Percentiles rank a stretch among this genome's conserved stretches.
These are phyloP conservation scores for Arvicola amphibius DNA, from an alignment of 2,797 vertebrate species.

Conservation along the genomic window DNA sequence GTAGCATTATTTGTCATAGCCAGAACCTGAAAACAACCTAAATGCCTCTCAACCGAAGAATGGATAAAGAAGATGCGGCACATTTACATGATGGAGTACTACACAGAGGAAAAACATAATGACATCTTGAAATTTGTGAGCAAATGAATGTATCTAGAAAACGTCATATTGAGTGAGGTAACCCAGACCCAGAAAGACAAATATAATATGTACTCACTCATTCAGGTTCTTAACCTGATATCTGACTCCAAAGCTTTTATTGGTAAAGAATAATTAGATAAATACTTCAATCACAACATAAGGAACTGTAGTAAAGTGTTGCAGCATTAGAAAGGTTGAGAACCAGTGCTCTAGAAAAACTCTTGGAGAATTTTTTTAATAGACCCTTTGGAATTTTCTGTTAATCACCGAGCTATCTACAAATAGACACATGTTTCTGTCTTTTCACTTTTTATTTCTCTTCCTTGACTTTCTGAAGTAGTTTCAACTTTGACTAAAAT, in stretches of 20 bases:
- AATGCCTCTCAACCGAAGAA: no score
- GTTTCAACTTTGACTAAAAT: not conserved
- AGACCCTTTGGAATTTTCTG: not conserved
- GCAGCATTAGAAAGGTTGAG: not conserved
- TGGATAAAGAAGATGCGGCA: no score
- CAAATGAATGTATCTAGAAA: no score
- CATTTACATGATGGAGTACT: no score
- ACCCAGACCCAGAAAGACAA: no score
- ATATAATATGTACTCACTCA: no score
- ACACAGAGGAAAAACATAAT: no score
- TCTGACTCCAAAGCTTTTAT: not conserved
- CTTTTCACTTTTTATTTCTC: not conserved
- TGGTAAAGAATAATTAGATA: not conserved
- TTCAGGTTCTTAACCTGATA: not conserved
- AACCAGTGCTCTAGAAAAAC: not conserved
- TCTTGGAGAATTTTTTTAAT: not conserved
- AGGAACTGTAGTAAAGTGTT: not conserved
- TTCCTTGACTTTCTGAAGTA: not conserved
- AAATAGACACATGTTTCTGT: not conserved
- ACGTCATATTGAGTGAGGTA: no score
- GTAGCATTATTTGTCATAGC: no score
- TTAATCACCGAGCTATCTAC: not conserved
- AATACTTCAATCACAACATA: not conserved
- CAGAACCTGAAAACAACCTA: no score
- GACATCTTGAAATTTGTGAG: no score